phyloP scores from a whole-genome alignment of 1,140 invertebrate genomes.

The Caenorhabditis briggsae region DNA sequence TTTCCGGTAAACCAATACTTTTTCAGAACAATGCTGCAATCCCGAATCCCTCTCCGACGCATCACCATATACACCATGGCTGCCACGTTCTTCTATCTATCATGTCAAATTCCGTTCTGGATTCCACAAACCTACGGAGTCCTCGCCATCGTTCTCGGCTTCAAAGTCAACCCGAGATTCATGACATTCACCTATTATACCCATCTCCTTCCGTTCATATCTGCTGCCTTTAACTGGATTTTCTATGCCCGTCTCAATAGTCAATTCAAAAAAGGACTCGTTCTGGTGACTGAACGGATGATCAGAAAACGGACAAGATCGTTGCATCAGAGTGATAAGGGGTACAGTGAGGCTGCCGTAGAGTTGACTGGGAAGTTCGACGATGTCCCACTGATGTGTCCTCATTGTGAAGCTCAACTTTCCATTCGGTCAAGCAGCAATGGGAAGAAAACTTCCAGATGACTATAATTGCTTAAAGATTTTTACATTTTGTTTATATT shows the following conservation, averaged over 20 bases:
- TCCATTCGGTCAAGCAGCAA: constrained; percentile 16
- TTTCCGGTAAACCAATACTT: neutral
- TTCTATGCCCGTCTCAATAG: constrained; percentile 63
- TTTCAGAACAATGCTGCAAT: constrained; percentile 63
- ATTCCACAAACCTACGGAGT: constrained; percentile 56
- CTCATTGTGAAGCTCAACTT: constrained; percentile 32
- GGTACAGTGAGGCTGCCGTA: constrained; percentile 14
- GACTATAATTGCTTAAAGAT: neutral
- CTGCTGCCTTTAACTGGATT: constrained; percentile 62
- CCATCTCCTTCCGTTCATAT: constrained; percentile 63
- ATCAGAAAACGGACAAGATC: constrained; percentile 61
- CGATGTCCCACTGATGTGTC: constrained; percentile 37
- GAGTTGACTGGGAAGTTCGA: constrained; percentile 30
- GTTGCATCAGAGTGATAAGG: constrained; percentile 20
- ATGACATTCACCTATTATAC: constrained; percentile 58
- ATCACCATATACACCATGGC: constrained; percentile 63
- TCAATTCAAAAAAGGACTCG: constrained; percentile 67
- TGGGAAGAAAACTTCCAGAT: constrained; percentile 19
- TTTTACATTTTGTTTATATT: neutral
- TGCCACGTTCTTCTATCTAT: constrained; percentile 60
- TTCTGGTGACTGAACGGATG: constrained; percentile 63
- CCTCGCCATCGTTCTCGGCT: neutral
- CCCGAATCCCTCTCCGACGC: constrained; percentile 58
- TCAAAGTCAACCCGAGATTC: constrained; percentile 25
- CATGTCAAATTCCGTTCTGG: constrained; percentile 63